Conservation (phyloP, 2,888 invertebrate genomes). For the Tethea ocularis region DNA sequence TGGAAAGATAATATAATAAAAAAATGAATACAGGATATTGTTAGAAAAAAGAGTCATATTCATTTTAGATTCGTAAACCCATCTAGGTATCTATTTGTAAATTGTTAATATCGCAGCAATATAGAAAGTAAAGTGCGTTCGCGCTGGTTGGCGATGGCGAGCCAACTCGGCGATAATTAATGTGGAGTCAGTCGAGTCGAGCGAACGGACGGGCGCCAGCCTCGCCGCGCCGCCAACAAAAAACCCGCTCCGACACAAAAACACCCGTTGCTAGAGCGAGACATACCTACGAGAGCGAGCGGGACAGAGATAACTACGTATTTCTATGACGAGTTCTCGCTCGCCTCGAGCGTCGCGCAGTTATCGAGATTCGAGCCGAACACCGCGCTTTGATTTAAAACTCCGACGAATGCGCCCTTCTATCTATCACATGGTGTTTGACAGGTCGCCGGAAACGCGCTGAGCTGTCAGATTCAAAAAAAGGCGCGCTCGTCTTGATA, state of each 20-base stretch:
- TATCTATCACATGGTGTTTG: slow-evolving; percentile 84
- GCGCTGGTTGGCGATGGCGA: slow-evolving; percentile 59
- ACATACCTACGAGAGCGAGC: slow-evolving; percentile 53
- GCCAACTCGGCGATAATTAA: slow-evolving; percentile 80
- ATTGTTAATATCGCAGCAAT: slow-evolving; percentile 58
- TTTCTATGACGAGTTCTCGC: slow-evolving; percentile 79
- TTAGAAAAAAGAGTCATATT: neutral
- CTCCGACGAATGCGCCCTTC: slow-evolving; percentile 80
- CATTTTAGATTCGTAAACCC: slow-evolving; percentile 30
- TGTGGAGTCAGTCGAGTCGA: slow-evolving; percentile 74
- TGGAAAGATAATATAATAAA: no score
- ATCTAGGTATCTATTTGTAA: slow-evolving; percentile 42
- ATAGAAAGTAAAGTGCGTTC: slow-evolving; percentile 81
- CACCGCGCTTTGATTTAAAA: slow-evolving; percentile 82
- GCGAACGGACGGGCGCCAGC: slow-evolving; percentile 52
- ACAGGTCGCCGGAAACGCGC: slow-evolving; percentile 79
- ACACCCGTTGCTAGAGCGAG: slow-evolving; percentile 74
- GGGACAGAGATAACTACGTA: slow-evolving; percentile 67
- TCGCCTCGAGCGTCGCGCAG: slow-evolving; percentile 76
- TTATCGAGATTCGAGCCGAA: slow-evolving; percentile 74
- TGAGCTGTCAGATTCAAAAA: slow-evolving; percentile 78
- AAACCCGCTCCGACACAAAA: slow-evolving; percentile 83
- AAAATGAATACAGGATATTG: no score
- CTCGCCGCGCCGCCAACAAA: slow-evolving; percentile 73
- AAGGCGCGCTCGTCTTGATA: slow-evolving; percentile 65